These are phyloP conservation scores for Crocuta crocuta DNA, from an alignment of 2,113 vertebrate species.

Conservation along the genomic window DNA sequence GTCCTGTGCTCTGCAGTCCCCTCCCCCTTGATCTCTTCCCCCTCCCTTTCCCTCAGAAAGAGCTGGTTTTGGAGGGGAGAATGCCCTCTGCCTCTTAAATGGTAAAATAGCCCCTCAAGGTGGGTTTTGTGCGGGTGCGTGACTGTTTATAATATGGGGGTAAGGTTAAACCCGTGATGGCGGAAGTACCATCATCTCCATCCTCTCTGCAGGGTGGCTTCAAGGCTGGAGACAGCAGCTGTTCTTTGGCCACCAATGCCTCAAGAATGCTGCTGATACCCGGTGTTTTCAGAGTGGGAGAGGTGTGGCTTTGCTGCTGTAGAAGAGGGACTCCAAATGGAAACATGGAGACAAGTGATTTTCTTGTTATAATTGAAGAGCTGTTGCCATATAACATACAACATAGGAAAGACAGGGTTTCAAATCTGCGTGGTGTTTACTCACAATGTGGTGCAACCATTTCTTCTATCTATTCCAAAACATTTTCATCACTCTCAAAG, in stretches of 20 bases:
- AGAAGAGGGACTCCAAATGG: neutral
- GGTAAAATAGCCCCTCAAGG: no score
- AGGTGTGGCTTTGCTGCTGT: neutral
- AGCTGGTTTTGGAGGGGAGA: neutral
- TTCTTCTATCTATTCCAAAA: neutral
- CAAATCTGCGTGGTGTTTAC: neutral
- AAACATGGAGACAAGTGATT: neutral
- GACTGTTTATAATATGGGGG: neutral
- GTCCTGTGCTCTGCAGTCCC: neutral
- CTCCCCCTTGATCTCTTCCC: neutral
- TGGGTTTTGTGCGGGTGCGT: neutral
- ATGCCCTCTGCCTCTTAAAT: neutral
- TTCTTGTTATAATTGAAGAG: neutral
- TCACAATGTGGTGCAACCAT: neutral
- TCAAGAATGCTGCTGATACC: neutral
- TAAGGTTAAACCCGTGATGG: neutral
- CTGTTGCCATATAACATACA: neutral
- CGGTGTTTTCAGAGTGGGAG: neutral
- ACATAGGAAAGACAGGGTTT: neutral
- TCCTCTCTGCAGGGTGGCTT: neutral
- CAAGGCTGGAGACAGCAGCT: neutral
- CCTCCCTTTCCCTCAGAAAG: neutral
- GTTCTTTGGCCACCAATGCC: neutral
- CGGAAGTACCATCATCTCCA: neutral
- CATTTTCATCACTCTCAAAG: neutral